These are phyloP conservation scores for Esperia sulphurella DNA, from an alignment of 2,888 invertebrate species.

Conservation along the genomic window DNA sequence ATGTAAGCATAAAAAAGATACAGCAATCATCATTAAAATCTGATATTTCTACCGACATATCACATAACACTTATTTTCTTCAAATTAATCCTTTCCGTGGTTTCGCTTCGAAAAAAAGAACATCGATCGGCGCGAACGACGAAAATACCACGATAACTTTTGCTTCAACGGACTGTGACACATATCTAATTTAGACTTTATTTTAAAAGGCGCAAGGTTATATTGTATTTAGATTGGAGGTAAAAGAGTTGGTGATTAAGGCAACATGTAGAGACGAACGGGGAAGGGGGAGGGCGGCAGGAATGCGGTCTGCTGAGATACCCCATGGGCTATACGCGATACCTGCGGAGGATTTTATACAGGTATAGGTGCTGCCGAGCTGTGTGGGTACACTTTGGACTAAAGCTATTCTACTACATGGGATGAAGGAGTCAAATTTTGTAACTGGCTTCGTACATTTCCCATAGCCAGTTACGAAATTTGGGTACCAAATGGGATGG, in stretches of 20 bases:
- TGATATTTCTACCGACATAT: conserved; percentile 25
- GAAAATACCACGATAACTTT: conserved; percentile 21
- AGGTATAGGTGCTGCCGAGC: neutral
- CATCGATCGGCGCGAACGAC: conserved; percentile 43
- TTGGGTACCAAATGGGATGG: too few relatives aligned
- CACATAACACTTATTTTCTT: conserved; percentile 60
- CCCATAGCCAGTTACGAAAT: too few relatives aligned
- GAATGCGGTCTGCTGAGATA: conserved; percentile 74
- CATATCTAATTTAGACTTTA: conserved; percentile 27
- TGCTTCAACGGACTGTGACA: conserved; percentile 4
- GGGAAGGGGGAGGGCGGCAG: conserved; percentile 46
- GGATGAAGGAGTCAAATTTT: too few relatives aligned
- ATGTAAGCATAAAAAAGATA: neutral
- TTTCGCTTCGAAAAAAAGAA: conserved; percentile 64
- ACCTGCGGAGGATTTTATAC: conserved; percentile 46
- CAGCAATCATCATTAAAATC: neutral
- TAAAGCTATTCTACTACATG: neutral
- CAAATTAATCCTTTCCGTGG: conserved; percentile 73
- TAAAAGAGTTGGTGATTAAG: conserved; percentile 22
- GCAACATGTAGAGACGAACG: conserved; percentile 45
- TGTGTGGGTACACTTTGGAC: neutral
- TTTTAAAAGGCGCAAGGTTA: conserved; percentile 12
- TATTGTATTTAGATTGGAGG: conserved; percentile 4
- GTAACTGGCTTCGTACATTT: too few relatives aligned
- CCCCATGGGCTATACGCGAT: conserved; percentile 62